Evolutionary conservation across 2,888 invertebrate species (phyloP), one percentile per base, ranked within the genome.

Genomic region (Ornithoptera alexandrae): DNA sequence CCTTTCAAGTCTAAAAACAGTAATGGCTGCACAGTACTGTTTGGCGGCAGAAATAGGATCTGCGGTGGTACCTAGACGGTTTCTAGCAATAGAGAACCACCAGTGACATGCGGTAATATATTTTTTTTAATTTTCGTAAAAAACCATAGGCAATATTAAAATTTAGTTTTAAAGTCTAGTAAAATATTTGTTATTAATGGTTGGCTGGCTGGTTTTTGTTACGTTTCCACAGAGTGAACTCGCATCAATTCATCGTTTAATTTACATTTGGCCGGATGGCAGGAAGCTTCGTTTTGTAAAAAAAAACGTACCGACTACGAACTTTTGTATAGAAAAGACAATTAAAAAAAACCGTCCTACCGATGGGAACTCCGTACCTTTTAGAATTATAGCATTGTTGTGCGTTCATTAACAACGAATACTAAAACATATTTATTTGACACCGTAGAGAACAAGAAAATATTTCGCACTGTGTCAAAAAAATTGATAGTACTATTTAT

Each of bases 221-320:
- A 8, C n/a, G 57, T n/a, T 61, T 61, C 46, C 59, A 61, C 66
- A 60, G 36, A 83, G 84, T 83, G 86, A 86, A 83, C 82, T 84
- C 86, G 85, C 84, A 86, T 87, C 88, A 87, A 89, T 90, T 86
- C 88, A 89, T 89, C 90, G 88, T 90, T 90, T 89, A 89, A 90
- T 90, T 90, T 88, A 89, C 89, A 88, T 89, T 88, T 87, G 84
- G 84, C 83, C 84, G 81, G 82, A 79, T 83, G 79, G 80, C 79
- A 78, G 80, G 60, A 56, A 56, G 60, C 67, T 30, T 24, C 59
- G 67, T 59, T 67, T 60, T 42, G 42, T 64, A 39, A 39, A 39
- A 39, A 67, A 64, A 67, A 70, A 70, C 59, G n/a, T 42, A 64
- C 59, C 64, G 59, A 63, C 69, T 60, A 50, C 42, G 57, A n/a